Conservation (phyloP, 2,113 vertebrate species). For the Labeo rohita region DNA sequence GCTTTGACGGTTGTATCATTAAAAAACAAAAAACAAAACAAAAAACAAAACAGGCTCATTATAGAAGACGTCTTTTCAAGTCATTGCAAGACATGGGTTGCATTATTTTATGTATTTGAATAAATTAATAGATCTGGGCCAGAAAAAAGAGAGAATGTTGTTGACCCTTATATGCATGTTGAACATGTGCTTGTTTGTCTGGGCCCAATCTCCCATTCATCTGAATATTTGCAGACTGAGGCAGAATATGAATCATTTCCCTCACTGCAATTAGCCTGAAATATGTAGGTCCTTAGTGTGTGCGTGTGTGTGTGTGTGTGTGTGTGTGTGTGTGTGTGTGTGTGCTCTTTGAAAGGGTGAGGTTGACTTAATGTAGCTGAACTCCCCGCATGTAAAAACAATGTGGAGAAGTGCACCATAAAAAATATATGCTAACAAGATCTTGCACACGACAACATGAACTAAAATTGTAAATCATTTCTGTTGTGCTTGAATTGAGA, state of each 20-base stretch:
- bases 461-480: background rate
- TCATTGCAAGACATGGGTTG: background rate
- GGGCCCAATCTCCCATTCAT: constrained; percentile 44
- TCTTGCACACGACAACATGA: background rate
- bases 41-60: background rate
- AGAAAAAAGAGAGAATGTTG: background rate
- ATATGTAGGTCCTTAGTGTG: constrained; percentile 27
- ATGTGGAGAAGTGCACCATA: background rate
- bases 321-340: constrained; percentile 32
- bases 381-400: background rate
- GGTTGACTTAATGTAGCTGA: background rate
- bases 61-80: background rate
- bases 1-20: background rate
- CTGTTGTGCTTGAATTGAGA: background rate
- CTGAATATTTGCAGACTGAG: constrained; percentile 66
- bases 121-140: background rate
- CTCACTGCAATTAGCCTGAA: constrained; percentile 32
- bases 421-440: background rate
- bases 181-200: constrained; percentile 37
- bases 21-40: too few relatives aligned
- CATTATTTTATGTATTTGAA: background rate
- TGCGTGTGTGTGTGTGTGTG: constrained; percentile 32
- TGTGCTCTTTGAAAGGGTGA: constrained; percentile 26
- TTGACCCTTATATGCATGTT: background rate
- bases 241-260: constrained; percentile 66